Evolutionary conservation across 2,888 invertebrate species (phyloP).

Genomic region (Drosophila formosana): DNA sequence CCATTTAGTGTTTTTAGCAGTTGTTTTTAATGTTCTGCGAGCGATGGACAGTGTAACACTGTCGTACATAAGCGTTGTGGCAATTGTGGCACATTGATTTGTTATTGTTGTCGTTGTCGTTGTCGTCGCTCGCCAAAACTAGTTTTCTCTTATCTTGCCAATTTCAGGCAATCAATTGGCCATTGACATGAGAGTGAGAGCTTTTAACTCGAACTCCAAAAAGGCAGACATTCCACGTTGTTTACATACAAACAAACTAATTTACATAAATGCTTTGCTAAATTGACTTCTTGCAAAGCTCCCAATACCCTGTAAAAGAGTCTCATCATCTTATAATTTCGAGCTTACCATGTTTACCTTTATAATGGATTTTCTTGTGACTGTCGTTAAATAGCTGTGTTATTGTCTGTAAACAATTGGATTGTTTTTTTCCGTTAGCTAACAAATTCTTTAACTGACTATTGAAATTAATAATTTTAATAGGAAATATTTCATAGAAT

Average conservation of each 20-base stretch:
- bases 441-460: too few relatives aligned
- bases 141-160: conserved; percentile 59
- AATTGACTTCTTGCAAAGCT: conserved; percentile 22
- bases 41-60: not conserved
- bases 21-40: not conserved
- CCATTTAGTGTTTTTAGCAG: conserved; percentile 11
- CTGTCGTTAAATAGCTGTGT: not conserved
- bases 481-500: not conserved
- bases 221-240: conserved; percentile 36
- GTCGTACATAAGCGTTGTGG: not conserved
- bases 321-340: too few relatives aligned
- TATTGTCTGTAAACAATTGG: not conserved
- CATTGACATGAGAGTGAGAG: conserved; percentile 51
- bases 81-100: conserved; percentile 32
- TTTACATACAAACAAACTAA: conserved; percentile 18
- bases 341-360: not conserved
- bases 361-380: not conserved
- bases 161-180: conserved; percentile 53
- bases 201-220: conserved; percentile 21
- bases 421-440: not conserved
- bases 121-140: conserved; percentile 43
- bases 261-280: conserved; percentile 11
- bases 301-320: conserved; percentile 14
- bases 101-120: conserved; percentile 27
- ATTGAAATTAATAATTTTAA: not conserved